Evolutionary conservation across 1,140 invertebrate genomes (phyloP).

Genomic region (Drosophila sucinea): DNA sequence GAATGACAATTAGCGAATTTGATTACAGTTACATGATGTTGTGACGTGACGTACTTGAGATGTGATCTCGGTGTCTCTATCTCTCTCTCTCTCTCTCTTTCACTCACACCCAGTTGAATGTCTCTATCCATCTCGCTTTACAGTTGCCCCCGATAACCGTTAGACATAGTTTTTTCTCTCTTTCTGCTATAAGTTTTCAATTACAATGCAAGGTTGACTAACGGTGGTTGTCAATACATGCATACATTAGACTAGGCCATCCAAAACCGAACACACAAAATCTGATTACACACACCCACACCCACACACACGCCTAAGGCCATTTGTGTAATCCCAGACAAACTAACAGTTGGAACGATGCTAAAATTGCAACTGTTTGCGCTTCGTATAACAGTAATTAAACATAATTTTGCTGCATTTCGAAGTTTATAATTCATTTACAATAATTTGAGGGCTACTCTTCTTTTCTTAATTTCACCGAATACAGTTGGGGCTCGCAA

Average conservation of each 20-base stretch:
- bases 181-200: conserved; percentile 5
- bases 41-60: conserved; percentile 60
- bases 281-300: conserved; percentile 3
- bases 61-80: conserved; percentile 6
- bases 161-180: neutral
- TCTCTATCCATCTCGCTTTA: neutral
- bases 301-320: neutral
- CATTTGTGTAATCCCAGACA: neutral
- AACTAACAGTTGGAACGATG: neutral
- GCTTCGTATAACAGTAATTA: neutral
- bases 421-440: neutral
- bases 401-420: neutral
- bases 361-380: neutral
- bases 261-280: conserved; percentile 1
- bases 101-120: neutral
- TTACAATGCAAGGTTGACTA: conserved; percentile 9
- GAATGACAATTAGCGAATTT: conserved; percentile 73
- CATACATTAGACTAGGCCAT: conserved; percentile 4
- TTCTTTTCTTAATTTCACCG: too few relatives aligned
- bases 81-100: conserved; percentile 16
- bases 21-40: conserved; percentile 69
- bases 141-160: conserved; percentile 5
- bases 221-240: conserved; percentile 2
- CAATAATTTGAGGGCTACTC: too few relatives aligned
- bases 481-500: neutral